phyloP scores from a whole-genome alignment of 2,113 vertebrate genomes.

The Sinosuthora webbiana region DNA sequence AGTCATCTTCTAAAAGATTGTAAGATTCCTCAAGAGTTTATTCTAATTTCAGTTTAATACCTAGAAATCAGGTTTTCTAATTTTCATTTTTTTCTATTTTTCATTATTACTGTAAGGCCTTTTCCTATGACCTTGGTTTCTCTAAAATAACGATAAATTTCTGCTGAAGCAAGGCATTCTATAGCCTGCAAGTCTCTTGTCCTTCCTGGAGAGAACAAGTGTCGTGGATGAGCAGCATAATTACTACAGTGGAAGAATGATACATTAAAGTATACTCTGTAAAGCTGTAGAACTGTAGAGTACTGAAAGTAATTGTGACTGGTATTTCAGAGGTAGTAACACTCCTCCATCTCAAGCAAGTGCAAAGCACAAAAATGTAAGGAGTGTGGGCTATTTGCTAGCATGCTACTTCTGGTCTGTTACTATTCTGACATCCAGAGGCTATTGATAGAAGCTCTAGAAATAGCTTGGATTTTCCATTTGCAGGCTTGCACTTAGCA shows the following conservation, averaged over 20 bases:
- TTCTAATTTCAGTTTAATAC: background rate
- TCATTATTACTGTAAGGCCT: background rate
- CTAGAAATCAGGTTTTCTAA: background rate
- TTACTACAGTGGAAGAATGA: background rate
- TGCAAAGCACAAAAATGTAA: background rate
- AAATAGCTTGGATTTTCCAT: conserved; percentile 1
- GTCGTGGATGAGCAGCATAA: background rate
- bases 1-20: background rate
- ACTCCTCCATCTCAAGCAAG: background rate
- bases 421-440: background rate
- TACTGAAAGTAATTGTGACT: background rate
- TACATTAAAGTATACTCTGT: background rate
- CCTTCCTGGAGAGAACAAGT: background rate
- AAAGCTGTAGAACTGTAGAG: background rate
- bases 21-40: background rate
- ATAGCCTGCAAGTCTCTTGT: background rate
- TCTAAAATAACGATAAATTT: background rate
- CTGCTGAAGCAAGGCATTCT: background rate
- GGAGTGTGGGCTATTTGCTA: background rate
- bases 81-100: background rate
- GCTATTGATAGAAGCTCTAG: background rate
- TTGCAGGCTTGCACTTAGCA: background rate
- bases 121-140: background rate
- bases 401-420: background rate
- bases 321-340: background rate